Percentiles rank a stretch among this genome's conserved stretches.
Evolutionary conservation across 2,888 invertebrate species (phyloP).

Genomic region (Imbricaverruca yamaguchii): DNA sequence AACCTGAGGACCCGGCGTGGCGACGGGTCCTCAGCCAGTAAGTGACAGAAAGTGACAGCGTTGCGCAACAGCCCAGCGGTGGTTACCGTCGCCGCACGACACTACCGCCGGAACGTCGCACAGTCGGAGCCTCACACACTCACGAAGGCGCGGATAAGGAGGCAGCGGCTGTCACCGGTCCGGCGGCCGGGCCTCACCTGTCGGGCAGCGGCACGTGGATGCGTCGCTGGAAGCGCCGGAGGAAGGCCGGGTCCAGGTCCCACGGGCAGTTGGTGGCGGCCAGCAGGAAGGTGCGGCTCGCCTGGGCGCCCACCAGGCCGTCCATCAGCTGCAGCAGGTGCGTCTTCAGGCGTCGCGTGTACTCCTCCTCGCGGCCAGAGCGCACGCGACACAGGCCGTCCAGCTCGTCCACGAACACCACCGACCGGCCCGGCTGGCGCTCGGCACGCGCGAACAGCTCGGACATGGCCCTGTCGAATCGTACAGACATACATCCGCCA

Average conservation of each 20-base stretch:
- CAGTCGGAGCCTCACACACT: no score
- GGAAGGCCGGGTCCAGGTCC: slow-evolving; percentile 53
- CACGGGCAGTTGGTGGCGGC: slow-evolving; percentile 56
- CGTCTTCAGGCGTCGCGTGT: slow-evolving; percentile 48
- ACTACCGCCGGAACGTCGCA: no score
- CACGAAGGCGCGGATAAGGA: no score
- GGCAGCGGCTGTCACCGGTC: no score
- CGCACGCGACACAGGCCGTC: slow-evolving; percentile 51
- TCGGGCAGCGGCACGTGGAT: slow-evolving; percentile 51
- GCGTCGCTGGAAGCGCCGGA: slow-evolving; percentile 50
- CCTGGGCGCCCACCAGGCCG: slow-evolving; percentile 36
- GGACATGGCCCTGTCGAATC: slow-evolving; percentile 38
- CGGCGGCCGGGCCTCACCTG: slow-evolving; percentile 36
- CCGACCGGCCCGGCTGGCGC: slow-evolving; percentile 40
- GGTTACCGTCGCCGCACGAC: no score
- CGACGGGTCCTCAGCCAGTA: no score
- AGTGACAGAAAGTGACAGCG: no score
- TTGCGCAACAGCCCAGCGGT: no score
- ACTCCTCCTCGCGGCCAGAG: slow-evolving; percentile 46
- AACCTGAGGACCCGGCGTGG: no score
- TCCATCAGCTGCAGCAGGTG: slow-evolving; percentile 52
- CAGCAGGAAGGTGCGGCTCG: slow-evolving; percentile 42
- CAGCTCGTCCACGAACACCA: slow-evolving; percentile 54
- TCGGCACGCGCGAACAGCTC: slow-evolving; percentile 42
- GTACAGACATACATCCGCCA: no score